Base-by-base conservation (phyloP, 2,888 invertebrate genomes). In the Proisotoma minuta region DNA sequence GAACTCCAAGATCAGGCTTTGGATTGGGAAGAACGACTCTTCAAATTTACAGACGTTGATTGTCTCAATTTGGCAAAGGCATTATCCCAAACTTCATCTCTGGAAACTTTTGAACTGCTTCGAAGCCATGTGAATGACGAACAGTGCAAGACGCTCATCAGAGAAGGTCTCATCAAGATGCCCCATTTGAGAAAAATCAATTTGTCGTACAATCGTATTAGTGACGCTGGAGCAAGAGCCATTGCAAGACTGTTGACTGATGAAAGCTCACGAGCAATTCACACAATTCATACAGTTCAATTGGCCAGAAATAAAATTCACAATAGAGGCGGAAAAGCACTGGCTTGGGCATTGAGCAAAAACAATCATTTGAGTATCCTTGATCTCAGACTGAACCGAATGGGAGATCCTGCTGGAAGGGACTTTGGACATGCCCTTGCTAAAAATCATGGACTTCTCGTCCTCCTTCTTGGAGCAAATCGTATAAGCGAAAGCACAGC, bases 141-240 rank as follows among this genome's bases (percentile, higher is more conserved):
- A 50, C 72, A 72, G 57, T 69, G 70, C 29, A 69, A 70, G 63
- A 63, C 68, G 2, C 62, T 73, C 1, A 68, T 73, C 2, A 62
- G 67, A 12, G 69, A 71, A 49, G 73, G 72, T 2, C 57, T 73
- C 2, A 59, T 69, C 10, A 62, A 66, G 51, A 71, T 73, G 71
- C 59, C 62, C 0, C 69, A 72, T 51, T 54, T 73, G n/a, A 66
- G 68, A 60, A 28, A 59, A 10, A 59, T 73, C 23, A 73, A 72
- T 40, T 54, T 73, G 15, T 66, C 70, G 2, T 73, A 72, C 52
- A 72, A 73, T 43, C 54, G 62, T 20, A 65, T 73, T 26, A 66
- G 67, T 8, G 59, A 69, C 52, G 63, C 50, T 1, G 73, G 73
- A 10, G 73, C 73, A 15, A 53, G 62, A 27, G 73, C 73, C 1